Evolutionary conservation across 1,140 invertebrate species (phyloP).

Genomic region (Venustaconcha ellipsiformis): DNA sequence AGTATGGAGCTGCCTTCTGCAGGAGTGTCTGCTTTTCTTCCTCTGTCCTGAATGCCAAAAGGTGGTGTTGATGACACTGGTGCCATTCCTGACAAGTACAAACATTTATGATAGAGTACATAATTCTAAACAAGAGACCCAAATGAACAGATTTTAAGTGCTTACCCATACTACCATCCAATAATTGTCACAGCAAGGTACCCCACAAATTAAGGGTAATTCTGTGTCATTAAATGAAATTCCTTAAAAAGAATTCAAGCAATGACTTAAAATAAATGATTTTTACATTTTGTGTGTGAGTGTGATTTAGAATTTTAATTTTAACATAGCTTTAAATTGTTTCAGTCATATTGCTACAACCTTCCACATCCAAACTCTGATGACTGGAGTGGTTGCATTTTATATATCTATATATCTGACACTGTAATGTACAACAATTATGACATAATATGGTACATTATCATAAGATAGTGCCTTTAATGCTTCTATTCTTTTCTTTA

Average conservation of each 20-base stretch:
- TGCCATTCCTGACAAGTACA: conserved; percentile 57
- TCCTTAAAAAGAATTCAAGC: not conserved
- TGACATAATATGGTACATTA: too few relatives aligned
- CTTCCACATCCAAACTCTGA: too few relatives aligned
- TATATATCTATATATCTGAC: too few relatives aligned
- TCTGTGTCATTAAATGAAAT: not conserved
- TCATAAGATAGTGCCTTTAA: too few relatives aligned
- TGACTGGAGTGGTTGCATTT: not conserved
- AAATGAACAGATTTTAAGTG: not conserved
- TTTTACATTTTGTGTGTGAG: too few relatives aligned
- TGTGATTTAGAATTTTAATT: too few relatives aligned
- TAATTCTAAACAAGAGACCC: not conserved
- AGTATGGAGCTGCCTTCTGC: conserved; percentile 47
- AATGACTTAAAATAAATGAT: not conserved
- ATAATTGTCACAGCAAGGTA: not conserved
- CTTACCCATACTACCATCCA: not conserved
- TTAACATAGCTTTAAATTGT: too few relatives aligned
- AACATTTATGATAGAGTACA: conserved; percentile 2
- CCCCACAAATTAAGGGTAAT: not conserved
- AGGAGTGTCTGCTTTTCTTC: conserved; percentile 45
- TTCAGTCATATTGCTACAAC: too few relatives aligned
- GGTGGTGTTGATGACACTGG: conserved; percentile 34
- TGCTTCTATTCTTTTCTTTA: too few relatives aligned
- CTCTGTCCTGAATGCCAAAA: conserved; percentile 33
- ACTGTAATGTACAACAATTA: not conserved